Evolutionary conservation across 2,113 vertebrate species (phyloP), one percentile per base, ranked within the genome.

Genomic region (Pomatostomus ruficeps): DNA sequence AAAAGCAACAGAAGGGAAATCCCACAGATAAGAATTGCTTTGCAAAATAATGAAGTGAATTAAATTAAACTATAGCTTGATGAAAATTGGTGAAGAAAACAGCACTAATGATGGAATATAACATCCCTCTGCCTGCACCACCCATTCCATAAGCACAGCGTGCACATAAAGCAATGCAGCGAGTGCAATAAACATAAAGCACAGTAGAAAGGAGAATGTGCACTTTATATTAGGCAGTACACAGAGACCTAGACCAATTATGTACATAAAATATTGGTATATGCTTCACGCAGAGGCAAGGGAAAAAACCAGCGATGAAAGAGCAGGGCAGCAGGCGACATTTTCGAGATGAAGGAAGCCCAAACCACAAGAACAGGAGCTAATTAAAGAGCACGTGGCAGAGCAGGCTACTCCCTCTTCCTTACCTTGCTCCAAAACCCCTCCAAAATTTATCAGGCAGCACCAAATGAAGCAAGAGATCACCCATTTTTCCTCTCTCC

Each of bases 41-140:
- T 84, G 55, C 63, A 96, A 96, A 97, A 97, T 95, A 97, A 97
- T 66, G 77, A 95, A 91, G 76, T 71, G 67, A 91, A 97, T 97
- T 94, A 91, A 97, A 97, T 96, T 96, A 97, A 96, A 95, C 93
- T 87, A 82, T 40, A 92, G 93, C 84, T 96, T 97, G 97, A 97
- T 94, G 94, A 95, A 90, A 94, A 97, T 90, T 46, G 42, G 90
- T 95, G 88, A 95, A 86, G 75, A 95, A 97, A 96, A 96, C 81
- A 86, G 68, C 81, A 75, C 86, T 88, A 74, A 88, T 88, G 88
- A 96, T 80, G 68, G 95, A 96, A 97, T 82, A 63, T 46, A 93
- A 92, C 78, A 77, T 91, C 84, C 66, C 88, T 95, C 89, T 26
- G 42, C 91, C 95, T 96, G 92, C 85, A 85, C 71, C 82, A 96